These are phyloP conservation scores for Alaudala cheleensis DNA, from an alignment of 2,113 vertebrate species.

Conservation along the genomic window DNA sequence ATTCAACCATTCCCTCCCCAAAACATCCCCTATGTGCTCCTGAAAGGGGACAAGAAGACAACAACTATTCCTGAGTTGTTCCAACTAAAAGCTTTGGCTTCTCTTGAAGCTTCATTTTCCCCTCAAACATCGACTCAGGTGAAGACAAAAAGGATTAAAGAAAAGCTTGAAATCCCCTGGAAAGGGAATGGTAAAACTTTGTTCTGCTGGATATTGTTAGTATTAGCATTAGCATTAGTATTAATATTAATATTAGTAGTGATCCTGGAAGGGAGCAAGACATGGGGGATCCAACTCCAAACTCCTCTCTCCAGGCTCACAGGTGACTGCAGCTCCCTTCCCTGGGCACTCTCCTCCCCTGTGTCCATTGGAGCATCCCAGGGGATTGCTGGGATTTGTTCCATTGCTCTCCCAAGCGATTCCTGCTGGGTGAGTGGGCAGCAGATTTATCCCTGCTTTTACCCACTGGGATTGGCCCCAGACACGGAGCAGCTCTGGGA, in stretches of 20 bases:
- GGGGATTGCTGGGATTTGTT: not conserved
- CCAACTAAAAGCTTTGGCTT: not conserved
- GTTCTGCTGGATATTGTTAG: not conserved
- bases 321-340: not conserved
- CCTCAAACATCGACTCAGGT: not conserved
- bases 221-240: not conserved
- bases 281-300: not conserved
- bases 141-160: not conserved
- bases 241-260: not conserved
- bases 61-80: not conserved
- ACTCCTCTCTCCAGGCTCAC: rapidly evolving
- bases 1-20: not conserved
- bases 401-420: rapidly evolving
- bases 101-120: not conserved
- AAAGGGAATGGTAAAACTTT: not conserved
- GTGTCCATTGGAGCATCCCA: rapidly evolving
- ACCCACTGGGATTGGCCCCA: not conserved
- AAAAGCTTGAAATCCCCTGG: not conserved
- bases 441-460: not conserved
- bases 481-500: not conserved
- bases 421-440: not conserved
- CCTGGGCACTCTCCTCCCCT: not conserved
- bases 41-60: not conserved
- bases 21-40: not conserved
- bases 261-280: not conserved